These are phyloP conservation scores for Hemibagrus guttatus DNA, from an alignment of 2,797 vertebrate species.

Conservation along the genomic window DNA sequence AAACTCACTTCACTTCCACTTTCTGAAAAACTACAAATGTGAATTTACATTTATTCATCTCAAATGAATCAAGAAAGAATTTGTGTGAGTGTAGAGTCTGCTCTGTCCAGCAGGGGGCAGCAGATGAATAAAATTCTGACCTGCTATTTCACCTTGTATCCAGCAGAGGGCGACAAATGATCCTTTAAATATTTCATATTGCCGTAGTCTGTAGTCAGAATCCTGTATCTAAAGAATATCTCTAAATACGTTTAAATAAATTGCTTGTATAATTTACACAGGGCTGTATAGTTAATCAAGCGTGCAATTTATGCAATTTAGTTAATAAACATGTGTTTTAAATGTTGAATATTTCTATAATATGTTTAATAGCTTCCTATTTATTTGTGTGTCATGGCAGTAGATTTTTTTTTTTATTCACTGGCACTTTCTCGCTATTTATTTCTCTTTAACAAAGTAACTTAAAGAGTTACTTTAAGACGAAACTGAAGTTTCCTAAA, in stretches of 20 bases:
- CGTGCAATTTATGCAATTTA: neutral
- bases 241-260: neutral
- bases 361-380: neutral
- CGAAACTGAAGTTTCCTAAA: no score
- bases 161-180: conserved; percentile 13
- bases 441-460: no score
- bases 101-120: conserved; percentile 10
- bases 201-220: neutral
- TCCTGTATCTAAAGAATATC: neutral
- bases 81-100: neutral
- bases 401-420: neutral
- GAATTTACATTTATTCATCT: neutral
- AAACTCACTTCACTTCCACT: neutral
- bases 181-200: neutral
- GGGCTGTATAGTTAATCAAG: neutral
- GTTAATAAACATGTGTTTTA: neutral
- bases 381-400: neutral
- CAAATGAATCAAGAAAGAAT: neutral
- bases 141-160: neutral
- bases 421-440: neutral
- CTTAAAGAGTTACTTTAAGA: no score
- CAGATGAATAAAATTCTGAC: neutral
- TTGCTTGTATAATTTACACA: neutral
- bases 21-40: neutral
- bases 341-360: neutral